A percentile compares a stretch with the other conserved stretches of the same genome.
Conservation (phyloP, 2,888 invertebrate species). For the Troides aeacus region DNA sequence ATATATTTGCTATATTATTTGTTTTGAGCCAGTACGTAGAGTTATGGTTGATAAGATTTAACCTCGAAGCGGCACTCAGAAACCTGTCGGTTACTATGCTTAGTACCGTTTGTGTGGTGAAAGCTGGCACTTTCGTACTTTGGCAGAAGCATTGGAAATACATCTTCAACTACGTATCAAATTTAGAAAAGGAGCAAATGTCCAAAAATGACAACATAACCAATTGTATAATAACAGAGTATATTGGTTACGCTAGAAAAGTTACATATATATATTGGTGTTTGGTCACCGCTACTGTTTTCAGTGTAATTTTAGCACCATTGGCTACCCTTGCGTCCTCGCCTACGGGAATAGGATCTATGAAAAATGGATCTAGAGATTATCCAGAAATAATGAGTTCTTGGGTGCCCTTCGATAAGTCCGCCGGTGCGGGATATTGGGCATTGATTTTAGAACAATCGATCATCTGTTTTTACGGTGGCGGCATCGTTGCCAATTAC, state of each 20-base stretch:
- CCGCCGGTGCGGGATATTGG: slow-evolving; percentile 56
- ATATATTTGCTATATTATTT: slow-evolving; percentile 49
- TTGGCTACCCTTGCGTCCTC: slow-evolving; percentile 49
- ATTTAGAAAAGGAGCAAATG: slow-evolving; percentile 50
- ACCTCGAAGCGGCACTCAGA: slow-evolving; percentile 54
- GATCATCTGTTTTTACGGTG: slow-evolving; percentile 61
- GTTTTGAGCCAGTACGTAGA: slow-evolving; percentile 62
- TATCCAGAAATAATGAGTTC: slow-evolving; percentile 70
- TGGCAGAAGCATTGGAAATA: slow-evolving; percentile 58
- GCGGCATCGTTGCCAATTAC: slow-evolving; percentile 62
- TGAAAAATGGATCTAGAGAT: slow-evolving; percentile 46
- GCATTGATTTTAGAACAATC: slow-evolving; percentile 47
- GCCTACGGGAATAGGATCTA: slow-evolving; percentile 37
- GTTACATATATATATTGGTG: slow-evolving; percentile 61
- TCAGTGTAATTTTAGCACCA: slow-evolving; percentile 58
- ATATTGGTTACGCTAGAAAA: slow-evolving; percentile 56
- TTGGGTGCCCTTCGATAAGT: slow-evolving; percentile 62
- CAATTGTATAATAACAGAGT: slow-evolving; percentile 44
- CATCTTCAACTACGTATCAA: slow-evolving; percentile 52
- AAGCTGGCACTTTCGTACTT: slow-evolving; percentile 54
- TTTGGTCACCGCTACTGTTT: slow-evolving; percentile 55
- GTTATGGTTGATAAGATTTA: slow-evolving; percentile 53
- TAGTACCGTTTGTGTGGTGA: slow-evolving; percentile 59
- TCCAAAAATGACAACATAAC: slow-evolving; percentile 42
- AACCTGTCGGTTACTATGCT: slow-evolving; percentile 64